Evolutionary conservation across 2,888 invertebrate species (phyloP).

Genomic region (Ophion costatus): DNA sequence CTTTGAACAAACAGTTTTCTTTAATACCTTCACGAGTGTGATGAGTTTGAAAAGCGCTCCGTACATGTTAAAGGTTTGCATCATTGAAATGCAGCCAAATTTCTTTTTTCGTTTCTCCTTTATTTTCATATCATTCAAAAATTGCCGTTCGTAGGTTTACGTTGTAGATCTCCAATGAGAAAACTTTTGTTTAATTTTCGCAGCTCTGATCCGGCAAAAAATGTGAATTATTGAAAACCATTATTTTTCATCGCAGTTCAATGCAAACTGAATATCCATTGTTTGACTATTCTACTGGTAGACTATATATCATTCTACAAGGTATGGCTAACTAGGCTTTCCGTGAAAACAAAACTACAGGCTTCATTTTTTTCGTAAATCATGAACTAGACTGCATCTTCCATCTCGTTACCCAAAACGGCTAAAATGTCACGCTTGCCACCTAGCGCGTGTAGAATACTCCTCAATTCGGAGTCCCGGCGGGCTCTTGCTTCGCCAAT

Average conservation of each 20-base stretch:
- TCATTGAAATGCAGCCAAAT: too few relatives aligned
- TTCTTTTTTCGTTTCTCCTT: too few relatives aligned
- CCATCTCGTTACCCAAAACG: background rate
- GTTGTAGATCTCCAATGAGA: too few relatives aligned
- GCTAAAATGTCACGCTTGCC: background rate
- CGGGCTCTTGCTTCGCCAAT: background rate
- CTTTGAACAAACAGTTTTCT: too few relatives aligned
- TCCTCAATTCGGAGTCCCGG: conserved; percentile 3
- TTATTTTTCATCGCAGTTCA: background rate
- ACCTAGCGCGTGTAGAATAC: background rate
- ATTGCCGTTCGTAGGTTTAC: too few relatives aligned
- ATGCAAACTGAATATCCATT: too few relatives aligned
- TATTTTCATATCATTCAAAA: background rate
- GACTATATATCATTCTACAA: background rate
- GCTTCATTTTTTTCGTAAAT: too few relatives aligned
- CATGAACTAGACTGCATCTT: background rate
- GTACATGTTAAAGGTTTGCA: too few relatives aligned
- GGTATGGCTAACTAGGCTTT: background rate
- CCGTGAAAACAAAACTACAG: too few relatives aligned
- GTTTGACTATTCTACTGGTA: background rate
- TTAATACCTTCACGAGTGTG: too few relatives aligned
- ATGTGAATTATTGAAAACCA: background rate
- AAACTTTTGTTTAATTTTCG: background rate
- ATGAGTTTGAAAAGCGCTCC: too few relatives aligned
- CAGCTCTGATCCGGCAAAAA: background rate